These are phyloP conservation scores for Pseudoatta argentina DNA, from an alignment of 1,140 invertebrate species.

Conservation along the genomic window DNA sequence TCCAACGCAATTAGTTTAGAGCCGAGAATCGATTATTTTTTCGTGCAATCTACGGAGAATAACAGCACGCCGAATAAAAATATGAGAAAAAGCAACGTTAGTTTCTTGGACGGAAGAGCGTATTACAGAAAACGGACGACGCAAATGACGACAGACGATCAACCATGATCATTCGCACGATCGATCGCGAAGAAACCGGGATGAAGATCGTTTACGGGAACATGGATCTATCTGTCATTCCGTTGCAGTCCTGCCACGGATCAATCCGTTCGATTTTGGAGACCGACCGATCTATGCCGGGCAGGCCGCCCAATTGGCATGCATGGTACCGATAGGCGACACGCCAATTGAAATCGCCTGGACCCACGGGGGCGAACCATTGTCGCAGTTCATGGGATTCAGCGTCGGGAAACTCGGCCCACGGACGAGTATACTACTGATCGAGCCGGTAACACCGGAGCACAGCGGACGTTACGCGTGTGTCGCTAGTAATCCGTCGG, in stretches of 20 bases:
- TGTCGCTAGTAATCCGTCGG: slow-evolving; percentile 89
- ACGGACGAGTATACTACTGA: slow-evolving; percentile 87
- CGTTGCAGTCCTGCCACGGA: slow-evolving; percentile 90
- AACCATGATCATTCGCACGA: background rate
- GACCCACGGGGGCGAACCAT: slow-evolving; percentile 87
- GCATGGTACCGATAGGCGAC: slow-evolving; percentile 90
- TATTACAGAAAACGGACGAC: background rate
- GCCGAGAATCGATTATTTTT: slow-evolving; percentile 20
- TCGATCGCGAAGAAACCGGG: slow-evolving; percentile 28
- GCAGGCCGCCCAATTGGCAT: slow-evolving; percentile 90
- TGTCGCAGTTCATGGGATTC: slow-evolving; percentile 84
- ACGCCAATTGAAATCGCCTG: slow-evolving; percentile 90
- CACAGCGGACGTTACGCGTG: slow-evolving; percentile 90
- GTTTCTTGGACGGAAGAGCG: background rate
- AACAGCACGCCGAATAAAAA: slow-evolving; percentile 3
- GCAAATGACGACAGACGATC: slow-evolving; percentile 35
- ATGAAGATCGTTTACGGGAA: slow-evolving; percentile 6
- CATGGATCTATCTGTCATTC: slow-evolving; percentile 67
- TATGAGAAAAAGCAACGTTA: slow-evolving; percentile 38
- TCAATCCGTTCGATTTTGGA: slow-evolving; percentile 90
- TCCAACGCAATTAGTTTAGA: slow-evolving; percentile 23
- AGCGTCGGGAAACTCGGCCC: slow-evolving; percentile 86
- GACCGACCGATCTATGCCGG: slow-evolving; percentile 89
- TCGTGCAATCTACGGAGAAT: slow-evolving; percentile 12
- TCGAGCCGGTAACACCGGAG: slow-evolving; percentile 86